These are phyloP conservation scores for Herpailurus yagouaroundi DNA, from an alignment of 2,113 vertebrate genomes.

Conservation along the genomic window DNA sequence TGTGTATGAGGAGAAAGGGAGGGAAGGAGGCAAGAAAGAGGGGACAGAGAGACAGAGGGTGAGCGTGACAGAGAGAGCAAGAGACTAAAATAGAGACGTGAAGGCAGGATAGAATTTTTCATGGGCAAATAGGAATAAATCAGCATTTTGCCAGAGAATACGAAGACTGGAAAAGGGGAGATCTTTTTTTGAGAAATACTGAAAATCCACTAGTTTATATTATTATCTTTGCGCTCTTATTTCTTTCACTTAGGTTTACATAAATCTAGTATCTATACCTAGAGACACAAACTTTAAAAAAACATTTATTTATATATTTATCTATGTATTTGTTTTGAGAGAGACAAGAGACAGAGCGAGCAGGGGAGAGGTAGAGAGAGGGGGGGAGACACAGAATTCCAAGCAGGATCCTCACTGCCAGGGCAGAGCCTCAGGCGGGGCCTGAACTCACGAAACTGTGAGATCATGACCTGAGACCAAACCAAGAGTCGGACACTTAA, in stretches of 20 bases:
- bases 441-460: too few species aligned
- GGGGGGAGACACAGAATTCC: too few species aligned
- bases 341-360: too few species aligned
- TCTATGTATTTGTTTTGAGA: too few species aligned
- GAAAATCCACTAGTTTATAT: not conserved
- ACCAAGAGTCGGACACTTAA: too few species aligned
- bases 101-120: not conserved
- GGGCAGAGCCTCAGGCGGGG: too few species aligned
- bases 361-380: too few species aligned
- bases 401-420: too few species aligned
- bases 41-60: not conserved
- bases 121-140: not conserved
- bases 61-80: not conserved
- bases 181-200: not conserved
- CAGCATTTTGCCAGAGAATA: not conserved
- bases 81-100: not conserved
- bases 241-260: not conserved
- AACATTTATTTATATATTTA: too few species aligned
- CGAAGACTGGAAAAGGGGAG: not conserved
- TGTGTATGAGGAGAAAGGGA: not conserved
- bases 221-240: not conserved
- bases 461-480: too few species aligned
- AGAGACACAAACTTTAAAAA: not conserved
- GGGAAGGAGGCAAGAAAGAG: not conserved
- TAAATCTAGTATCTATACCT: conserved; percentile 11